Percentiles rank a stretch among this genome's conserved stretches.
phyloP scores from a whole-genome alignment of 2,113 vertebrate species.

The Boulengeromyrus knoepffleri region DNA sequence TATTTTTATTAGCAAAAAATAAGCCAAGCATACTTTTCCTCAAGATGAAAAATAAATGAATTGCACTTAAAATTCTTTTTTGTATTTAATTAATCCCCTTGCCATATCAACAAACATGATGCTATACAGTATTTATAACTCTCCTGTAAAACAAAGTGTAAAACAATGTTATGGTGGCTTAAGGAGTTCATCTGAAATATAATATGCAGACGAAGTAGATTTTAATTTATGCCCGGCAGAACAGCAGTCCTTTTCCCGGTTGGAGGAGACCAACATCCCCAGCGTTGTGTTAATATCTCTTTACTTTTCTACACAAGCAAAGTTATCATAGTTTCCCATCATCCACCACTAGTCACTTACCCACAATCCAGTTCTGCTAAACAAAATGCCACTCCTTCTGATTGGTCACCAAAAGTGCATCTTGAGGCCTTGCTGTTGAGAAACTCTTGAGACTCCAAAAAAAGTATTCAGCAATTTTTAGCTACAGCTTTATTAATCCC shows the following conservation, averaged over 20 bases:
- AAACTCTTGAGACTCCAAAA: neutral
- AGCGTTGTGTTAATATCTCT: neutral
- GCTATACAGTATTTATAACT: neutral
- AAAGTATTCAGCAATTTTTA: neutral
- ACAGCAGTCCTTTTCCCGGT: neutral
- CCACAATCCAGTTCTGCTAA: neutral
- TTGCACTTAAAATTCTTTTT: neutral
- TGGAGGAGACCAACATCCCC: neutral
- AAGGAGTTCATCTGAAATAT: neutral
- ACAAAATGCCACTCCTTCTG: neutral
- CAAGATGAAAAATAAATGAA: neutral
- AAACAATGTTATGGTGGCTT: neutral
- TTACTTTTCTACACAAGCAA: neutral
- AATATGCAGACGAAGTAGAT: neutral
- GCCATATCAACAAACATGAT: neutral
- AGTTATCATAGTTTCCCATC: neutral
- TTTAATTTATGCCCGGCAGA: neutral
- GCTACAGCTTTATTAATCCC: neutral
- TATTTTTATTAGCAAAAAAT: neutral
- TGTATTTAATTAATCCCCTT: neutral
- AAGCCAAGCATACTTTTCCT: neutral
- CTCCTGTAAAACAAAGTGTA: neutral
- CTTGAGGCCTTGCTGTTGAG: neutral
- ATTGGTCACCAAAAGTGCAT: neutral
- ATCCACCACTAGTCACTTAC: neutral